These are phyloP conservation scores for Rhagonycha fulva DNA, from an alignment of 2,888 invertebrate genomes.

Conservation along the genomic window DNA sequence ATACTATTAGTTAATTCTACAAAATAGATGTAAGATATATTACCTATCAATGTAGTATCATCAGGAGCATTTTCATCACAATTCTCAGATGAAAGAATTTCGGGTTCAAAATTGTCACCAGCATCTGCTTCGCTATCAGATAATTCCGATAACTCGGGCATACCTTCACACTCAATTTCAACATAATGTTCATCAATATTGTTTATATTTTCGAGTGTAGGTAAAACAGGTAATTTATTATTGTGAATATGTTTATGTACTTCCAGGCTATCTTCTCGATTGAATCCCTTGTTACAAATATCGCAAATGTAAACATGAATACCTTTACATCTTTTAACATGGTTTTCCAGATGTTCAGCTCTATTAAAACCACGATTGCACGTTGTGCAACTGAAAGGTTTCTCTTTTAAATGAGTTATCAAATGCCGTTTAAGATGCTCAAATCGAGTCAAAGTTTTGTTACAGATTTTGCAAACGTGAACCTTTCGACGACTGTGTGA, in stretches of 20 bases:
- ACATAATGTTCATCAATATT: slow-evolving; percentile 53
- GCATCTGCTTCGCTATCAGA: slow-evolving; percentile 34
- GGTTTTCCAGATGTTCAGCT: slow-evolving; percentile 51
- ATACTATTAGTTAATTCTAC: too few species aligned
- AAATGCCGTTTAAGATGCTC: slow-evolving; percentile 54
- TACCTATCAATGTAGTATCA: slow-evolving; percentile 21
- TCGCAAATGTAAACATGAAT: slow-evolving; percentile 55
- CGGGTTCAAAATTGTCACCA: slow-evolving; percentile 47
- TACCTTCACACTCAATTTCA: slow-evolving; percentile 44
- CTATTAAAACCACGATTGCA: slow-evolving; percentile 54
- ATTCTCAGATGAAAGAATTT: slow-evolving; percentile 43
- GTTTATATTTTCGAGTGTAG: slow-evolving; percentile 52
- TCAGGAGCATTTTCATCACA: slow-evolving; percentile 22
- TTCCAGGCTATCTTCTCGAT: slow-evolving; percentile 52
- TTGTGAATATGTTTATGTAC: slow-evolving; percentile 52
- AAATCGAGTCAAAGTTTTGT: slow-evolving; percentile 51
- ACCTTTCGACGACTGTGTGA: slow-evolving; percentile 50
- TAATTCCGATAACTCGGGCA: slow-evolving; percentile 34
- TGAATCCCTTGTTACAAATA: slow-evolving; percentile 56
- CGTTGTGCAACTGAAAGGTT: slow-evolving; percentile 51
- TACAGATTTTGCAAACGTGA: slow-evolving; percentile 54
- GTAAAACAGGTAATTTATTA: slow-evolving; percentile 46
- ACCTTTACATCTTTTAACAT: slow-evolving; percentile 52
- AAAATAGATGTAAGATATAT: neutral
- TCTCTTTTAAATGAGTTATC: slow-evolving; percentile 52